These are phyloP conservation scores for Callipepla squamata DNA, from an alignment of 2,113 vertebrate genomes.

Conservation along the genomic window DNA sequence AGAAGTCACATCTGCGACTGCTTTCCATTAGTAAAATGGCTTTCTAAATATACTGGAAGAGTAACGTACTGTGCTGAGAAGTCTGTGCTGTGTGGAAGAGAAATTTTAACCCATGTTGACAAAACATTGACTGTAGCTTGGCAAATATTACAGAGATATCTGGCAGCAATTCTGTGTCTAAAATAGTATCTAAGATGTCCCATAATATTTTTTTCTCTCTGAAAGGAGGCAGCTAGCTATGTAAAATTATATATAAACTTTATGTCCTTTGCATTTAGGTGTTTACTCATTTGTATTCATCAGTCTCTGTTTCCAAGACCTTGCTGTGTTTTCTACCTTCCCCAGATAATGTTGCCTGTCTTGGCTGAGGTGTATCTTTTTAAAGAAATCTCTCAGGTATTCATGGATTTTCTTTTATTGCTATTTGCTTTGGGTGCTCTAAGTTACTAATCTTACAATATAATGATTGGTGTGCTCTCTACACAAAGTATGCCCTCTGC, in stretches of 20 bases:
- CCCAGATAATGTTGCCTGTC: not conserved
- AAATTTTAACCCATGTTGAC: not conserved
- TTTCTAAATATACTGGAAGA: not conserved
- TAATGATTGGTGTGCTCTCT: not conserved
- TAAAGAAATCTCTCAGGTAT: not conserved
- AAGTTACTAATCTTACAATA: not conserved
- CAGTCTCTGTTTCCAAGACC: not conserved
- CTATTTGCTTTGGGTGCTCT: not conserved
- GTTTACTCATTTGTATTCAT: not conserved
- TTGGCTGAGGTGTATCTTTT: not conserved
- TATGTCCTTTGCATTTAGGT: not conserved
- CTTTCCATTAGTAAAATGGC: not conserved
- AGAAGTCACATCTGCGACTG: not conserved
- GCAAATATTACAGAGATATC: not conserved
- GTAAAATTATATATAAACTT: not conserved
- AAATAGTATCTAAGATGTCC: slow-evolving; percentile 16
- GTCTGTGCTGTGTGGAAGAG: not conserved
- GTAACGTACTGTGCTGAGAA: not conserved
- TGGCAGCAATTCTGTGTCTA: slow-evolving; percentile 4
- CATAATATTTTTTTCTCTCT: not conserved
- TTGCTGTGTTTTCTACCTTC: not conserved
- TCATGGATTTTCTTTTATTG: not conserved
- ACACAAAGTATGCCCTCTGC: not conserved
- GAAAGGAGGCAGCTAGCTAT: not conserved
- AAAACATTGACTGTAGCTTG: slow-evolving; percentile 11